Conservation (phyloP, 2,888 invertebrate genomes). For the Bruchidius siliquastri region DNA sequence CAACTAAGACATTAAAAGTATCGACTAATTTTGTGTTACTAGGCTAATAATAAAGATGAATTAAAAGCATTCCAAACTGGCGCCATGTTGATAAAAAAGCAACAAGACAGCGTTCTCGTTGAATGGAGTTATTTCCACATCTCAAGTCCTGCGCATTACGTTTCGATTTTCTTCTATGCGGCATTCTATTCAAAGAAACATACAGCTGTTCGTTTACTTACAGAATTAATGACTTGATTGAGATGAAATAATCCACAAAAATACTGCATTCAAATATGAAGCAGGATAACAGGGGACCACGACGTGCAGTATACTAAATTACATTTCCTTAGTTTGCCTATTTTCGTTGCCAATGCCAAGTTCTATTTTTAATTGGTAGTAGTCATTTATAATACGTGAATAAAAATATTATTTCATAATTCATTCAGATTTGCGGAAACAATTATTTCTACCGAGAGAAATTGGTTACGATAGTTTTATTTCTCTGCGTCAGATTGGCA, state of each 20-base stretch:
- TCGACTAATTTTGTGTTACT: too few species aligned
- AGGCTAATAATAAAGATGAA: background rate
- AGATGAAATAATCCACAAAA: background rate
- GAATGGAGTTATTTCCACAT: background rate
- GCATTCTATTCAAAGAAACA: background rate
- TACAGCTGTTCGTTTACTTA: background rate
- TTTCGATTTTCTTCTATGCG: background rate
- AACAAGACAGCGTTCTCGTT: background rate
- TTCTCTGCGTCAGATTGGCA: too few species aligned
- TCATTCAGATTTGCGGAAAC: background rate
- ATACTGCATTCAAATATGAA: conserved; percentile 3
- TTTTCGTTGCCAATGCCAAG: conserved; percentile 14
- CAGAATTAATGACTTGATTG: background rate
- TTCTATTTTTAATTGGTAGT: conserved; percentile 18
- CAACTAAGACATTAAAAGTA: too few species aligned
- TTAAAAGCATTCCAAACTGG: background rate
- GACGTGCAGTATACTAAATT: conserved; percentile 20
- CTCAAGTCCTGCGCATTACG: background rate
- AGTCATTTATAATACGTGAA: background rate
- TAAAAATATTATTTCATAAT: background rate
- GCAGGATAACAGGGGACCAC: conserved; percentile 2
- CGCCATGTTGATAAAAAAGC: background rate
- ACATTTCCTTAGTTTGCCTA: conserved; percentile 17
- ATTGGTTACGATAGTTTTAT: too few species aligned
- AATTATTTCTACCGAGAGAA: background rate